These are phyloP conservation scores for Formica aserva DNA, from an alignment of 2,888 invertebrate genomes.

Conservation along the genomic window DNA sequence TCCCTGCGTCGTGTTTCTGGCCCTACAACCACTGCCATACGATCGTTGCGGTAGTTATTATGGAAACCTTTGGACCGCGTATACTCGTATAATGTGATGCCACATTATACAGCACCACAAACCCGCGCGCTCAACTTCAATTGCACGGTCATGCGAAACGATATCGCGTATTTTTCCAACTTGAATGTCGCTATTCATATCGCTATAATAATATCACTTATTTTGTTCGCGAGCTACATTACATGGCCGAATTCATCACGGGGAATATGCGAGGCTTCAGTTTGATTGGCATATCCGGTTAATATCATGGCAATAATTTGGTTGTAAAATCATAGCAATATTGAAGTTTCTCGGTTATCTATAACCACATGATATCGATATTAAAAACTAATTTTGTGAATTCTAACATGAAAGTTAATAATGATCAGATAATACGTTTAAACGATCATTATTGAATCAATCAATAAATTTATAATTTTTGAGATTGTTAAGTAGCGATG, in stretches of 20 bases:
- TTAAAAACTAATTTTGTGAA: neutral
- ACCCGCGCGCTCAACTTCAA: slow-evolving; percentile 35
- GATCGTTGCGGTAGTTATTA: slow-evolving; percentile 55
- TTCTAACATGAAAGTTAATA: slow-evolving; percentile 1
- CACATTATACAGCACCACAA: slow-evolving; percentile 55
- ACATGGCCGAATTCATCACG: slow-evolving; percentile 46
- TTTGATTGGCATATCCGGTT: slow-evolving; percentile 43
- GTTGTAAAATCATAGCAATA: slow-evolving; percentile 8
- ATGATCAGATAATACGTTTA: neutral
- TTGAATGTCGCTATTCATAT: slow-evolving; percentile 37
- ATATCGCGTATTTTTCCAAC: slow-evolving; percentile 52
- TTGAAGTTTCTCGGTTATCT: slow-evolving; percentile 22
- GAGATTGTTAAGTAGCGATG: neutral
- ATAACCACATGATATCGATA: slow-evolving; percentile 9
- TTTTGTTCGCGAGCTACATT: slow-evolving; percentile 38
- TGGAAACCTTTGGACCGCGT: slow-evolving; percentile 55
- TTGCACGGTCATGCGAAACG: slow-evolving; percentile 41
- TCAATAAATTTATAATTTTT: neutral
- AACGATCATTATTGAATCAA: neutral
- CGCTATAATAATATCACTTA: slow-evolving; percentile 52
- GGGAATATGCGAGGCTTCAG: slow-evolving; percentile 25
- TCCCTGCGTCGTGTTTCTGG: slow-evolving; percentile 11
- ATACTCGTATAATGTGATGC: slow-evolving; percentile 50
- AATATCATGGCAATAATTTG: slow-evolving; percentile 19
- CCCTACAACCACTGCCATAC: slow-evolving; percentile 3